A percentile compares a stretch with the other conserved stretches of the same genome.
These are phyloP conservation scores for Sprattus sprattus DNA, from an alignment of 2,113 vertebrate species.

Conservation along the genomic window DNA sequence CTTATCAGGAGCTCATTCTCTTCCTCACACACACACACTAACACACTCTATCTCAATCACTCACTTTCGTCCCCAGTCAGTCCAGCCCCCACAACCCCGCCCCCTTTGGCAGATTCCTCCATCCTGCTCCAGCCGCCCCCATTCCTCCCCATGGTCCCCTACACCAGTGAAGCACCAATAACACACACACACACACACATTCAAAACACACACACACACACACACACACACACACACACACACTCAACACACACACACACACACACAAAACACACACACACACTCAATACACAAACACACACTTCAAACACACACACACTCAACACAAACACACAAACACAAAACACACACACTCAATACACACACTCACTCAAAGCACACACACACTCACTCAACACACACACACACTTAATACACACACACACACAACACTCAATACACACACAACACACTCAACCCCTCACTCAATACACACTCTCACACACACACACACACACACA, in stretches of 20 bases:
- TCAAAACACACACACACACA: neutral
- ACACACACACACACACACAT: neutral
- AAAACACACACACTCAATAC: conserved; percentile 23
- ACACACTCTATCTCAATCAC: no score
- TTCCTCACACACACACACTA: conserved; percentile 19
- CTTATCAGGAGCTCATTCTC: no score
- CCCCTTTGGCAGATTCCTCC: no score
- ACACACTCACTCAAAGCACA: conserved; percentile 32
- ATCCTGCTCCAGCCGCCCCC: no score
- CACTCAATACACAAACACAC: neutral
- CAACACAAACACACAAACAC: conserved; percentile 5
- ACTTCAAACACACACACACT: neutral
- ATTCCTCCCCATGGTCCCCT: neutral
- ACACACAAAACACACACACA: neutral
- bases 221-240: neutral
- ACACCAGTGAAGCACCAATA: neutral
- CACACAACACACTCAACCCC: neutral
- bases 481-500: neutral
- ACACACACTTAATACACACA: conserved; percentile 1
- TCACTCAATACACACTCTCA: neutral
- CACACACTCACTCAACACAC: neutral
- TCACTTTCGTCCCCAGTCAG: no score
- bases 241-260: neutral
- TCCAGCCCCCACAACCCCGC: no score
- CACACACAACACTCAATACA: neutral